Base-by-base conservation (phyloP, 2,888 invertebrate genomes). In the Zaprionus bogoriensis region DNA sequence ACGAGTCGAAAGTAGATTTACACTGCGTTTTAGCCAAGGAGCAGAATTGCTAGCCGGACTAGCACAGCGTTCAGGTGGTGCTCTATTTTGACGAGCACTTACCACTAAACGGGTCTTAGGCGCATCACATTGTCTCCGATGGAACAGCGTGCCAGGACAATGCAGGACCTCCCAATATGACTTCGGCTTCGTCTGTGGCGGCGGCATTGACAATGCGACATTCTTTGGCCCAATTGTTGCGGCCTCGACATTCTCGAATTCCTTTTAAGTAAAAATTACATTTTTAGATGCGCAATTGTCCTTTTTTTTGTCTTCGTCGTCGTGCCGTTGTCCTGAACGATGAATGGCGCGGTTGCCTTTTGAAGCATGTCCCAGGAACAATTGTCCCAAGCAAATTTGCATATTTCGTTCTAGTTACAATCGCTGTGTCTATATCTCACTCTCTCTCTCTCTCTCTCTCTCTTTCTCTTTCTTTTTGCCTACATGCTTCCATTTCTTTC, bases 101-200 rank as follows among this genome's bases (percentile, higher is more conserved):
- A 74, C 71, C 80, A 66, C 78, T 79, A 78, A 78, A 74, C 60
- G 71, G 74, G 63, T 61, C 65, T 74, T 69, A 67, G 55, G 25
- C 38, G 27, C 27, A 27, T 14, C 39, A 14, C 39, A 17, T 47
- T 62, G 47, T 36, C 48, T 30, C 59, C 58, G 68, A 9, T 7
- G 17, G 17, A 36, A 59, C 50, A 67, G 27, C 41, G 14, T 17
- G 19, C 9, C 23, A 50, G 62, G 45, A 63, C 63, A 62, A 63
- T 61, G 47, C 39, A 62, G 62, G 72, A 86, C 88, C 86, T 82
- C 88, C 85, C 87, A 88, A 85, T 74, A 82, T 82, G 87, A 87
- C 88, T 82, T 74, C 62, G 52, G 67, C 82, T 71, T n/a, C 55
- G 72, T 67, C 36, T 12, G 50, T 59, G n/a, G n/a, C n/a, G n/a